A percentile compares a stretch with the other conserved stretches of the same genome.
These are phyloP conservation scores for Varroa destructor DNA, from an alignment of 1,140 invertebrate species.

Conservation along the genomic window DNA sequence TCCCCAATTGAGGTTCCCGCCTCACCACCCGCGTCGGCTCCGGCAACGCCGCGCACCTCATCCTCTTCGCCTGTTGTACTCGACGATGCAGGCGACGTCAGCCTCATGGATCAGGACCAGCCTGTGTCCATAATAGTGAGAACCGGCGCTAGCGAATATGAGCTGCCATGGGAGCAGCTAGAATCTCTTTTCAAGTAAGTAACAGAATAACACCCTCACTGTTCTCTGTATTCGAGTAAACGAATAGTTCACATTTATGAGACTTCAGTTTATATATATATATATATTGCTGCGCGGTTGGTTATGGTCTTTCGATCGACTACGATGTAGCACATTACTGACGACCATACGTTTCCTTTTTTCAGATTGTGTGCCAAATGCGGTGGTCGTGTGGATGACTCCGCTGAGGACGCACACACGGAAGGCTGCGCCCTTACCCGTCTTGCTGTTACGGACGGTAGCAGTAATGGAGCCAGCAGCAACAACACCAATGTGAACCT, in stretches of 20 bases:
- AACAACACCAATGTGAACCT: too few species aligned
- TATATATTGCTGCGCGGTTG: too few species aligned
- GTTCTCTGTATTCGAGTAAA: too few species aligned
- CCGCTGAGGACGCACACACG: not conserved
- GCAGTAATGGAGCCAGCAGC: too few species aligned
- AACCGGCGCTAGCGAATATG: not conserved
- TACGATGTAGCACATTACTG: too few species aligned
- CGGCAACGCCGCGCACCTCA: constrained; percentile 1
- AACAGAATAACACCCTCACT: not conserved
- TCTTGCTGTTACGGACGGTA: not conserved
- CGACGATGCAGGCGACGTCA: not conserved
- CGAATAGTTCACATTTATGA: too few species aligned
- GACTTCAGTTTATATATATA: too few species aligned
- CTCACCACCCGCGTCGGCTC: not conserved
- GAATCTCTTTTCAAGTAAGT: constrained; percentile 11
- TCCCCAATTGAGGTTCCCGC: constrained; percentile 2
- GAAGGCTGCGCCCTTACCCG: not conserved
- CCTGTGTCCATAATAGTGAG: constrained; percentile 19
- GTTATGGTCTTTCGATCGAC: too few species aligned
- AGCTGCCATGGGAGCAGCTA: constrained; percentile 18
- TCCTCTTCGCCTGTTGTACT: constrained; percentile 16
- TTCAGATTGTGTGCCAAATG: constrained; percentile 21
- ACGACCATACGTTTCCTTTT: too few species aligned
- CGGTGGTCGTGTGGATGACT: not conserved
- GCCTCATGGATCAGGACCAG: not conserved